Base-by-base conservation (phyloP, 1,140 invertebrate genomes). In the Patella vulgata region DNA sequence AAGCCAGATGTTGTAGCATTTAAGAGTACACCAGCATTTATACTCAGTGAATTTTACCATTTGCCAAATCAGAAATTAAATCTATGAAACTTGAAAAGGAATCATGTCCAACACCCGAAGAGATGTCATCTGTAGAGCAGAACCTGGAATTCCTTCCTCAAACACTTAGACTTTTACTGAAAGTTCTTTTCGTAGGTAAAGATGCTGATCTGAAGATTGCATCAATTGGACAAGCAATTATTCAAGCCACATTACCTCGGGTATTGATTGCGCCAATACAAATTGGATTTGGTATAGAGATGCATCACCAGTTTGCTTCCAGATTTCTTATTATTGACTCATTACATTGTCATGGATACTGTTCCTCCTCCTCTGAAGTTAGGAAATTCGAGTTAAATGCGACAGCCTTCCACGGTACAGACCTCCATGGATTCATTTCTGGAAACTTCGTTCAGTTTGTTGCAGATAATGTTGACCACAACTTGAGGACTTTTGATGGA, bases 181-280 rank as follows among this genome's bases (percentile, higher is more conserved):
- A n/a, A n/a, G n/a, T n/a, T n/a, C n/a, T n/a, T n/a, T n/a, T n/a
- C n/a, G n/a, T n/a, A n/a, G n/a, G n/a, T n/a, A n/a, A n/a, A n/a
- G n/a, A n/a, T n/a, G n/a, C n/a, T n/a, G n/a, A n/a, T 56, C 74
- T 43, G 71, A 60, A n/a, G n/a, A n/a, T n/a, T n/a, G n/a, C n/a
- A n/a, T n/a, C n/a, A n/a, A n/a, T n/a, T n/a, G n/a, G n/a, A 28
- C 76, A 78, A 46, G 61, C 67, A n/a, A 68, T 75, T 23, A 66
- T 75, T 17, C 63, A 77, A 60, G 74, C 12, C 21, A 74, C 14
- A 73, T n/a, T n/a, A n/a, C n/a, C n/a, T n/a, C n/a, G n/a, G 73
- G 1, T 36, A 72, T 28, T 67, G 59, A 19, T 57, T 78, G 1
- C n/a, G n/a, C n/a, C n/a, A n/a, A n/a, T n/a, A n/a, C n/a, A 68